Evolutionary conservation across 2,888 invertebrate genomes (phyloP).

Genomic region (Drosophila phalerata): DNA sequence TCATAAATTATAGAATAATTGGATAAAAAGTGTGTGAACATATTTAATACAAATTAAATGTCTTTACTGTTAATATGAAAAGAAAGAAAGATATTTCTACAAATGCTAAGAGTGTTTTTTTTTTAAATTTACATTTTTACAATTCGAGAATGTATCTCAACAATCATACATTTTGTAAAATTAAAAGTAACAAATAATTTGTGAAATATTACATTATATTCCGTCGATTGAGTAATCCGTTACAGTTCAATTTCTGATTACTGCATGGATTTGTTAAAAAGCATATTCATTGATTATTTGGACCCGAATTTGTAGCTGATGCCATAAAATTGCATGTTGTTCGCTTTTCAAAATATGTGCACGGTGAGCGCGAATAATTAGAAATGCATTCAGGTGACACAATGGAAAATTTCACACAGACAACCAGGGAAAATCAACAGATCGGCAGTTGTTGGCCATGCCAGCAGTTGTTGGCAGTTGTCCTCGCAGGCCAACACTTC

Average conservation of each 20-base stretch:
- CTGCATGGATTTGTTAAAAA: constrained; percentile 45
- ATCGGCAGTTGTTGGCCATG: constrained; percentile 1
- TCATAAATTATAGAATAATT: constrained; percentile 26
- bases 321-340: constrained; percentile 40
- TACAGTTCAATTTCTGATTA: constrained; percentile 18
- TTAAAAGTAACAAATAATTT: constrained; percentile 13
- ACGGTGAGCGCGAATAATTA: constrained; percentile 61
- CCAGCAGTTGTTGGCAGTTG: constrained; percentile 40
- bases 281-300: constrained; percentile 65
- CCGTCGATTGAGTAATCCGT: constrained; percentile 65
- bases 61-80: neutral
- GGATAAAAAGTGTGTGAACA: too few relatives aligned
- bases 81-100: neutral
- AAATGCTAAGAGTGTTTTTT: neutral
- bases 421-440: constrained; percentile 43
- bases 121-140: neutral
- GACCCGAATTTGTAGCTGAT: neutral
- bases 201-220: constrained; percentile 1
- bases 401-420: constrained; percentile 52
- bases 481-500: constrained; percentile 44
- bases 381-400: constrained; percentile 66
- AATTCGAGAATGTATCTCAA: neutral
- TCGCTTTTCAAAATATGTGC: neutral
- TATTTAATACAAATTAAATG: too few relatives aligned
- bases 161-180: neutral